A percentile compares a stretch with the other conserved stretches of the same genome.
Evolutionary conservation across 2,113 vertebrate species (phyloP).

Genomic region (Tyto alba): DNA sequence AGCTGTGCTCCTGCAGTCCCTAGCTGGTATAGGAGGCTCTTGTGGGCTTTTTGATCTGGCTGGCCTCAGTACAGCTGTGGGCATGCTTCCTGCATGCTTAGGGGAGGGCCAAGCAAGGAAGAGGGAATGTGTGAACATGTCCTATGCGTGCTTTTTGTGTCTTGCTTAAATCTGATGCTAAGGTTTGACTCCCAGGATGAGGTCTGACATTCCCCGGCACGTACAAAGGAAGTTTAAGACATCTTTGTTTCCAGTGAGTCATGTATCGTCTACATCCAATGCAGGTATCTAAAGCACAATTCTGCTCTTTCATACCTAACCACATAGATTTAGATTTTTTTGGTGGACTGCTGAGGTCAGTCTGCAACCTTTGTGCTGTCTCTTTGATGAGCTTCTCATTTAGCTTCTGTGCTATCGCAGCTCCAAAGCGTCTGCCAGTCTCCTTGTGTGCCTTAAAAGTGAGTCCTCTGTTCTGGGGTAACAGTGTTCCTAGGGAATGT

Average conservation of each 20-base stretch:
- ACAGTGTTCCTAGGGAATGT: not conserved
- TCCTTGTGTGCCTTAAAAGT: not conserved
- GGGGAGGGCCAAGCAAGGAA: not conserved
- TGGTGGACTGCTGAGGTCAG: not conserved
- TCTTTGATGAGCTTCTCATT: not conserved
- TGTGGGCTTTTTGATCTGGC: not conserved
- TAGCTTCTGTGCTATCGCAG: not conserved
- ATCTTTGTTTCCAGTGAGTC: not conserved
- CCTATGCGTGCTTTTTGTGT: not conserved
- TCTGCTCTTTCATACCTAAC: not conserved
- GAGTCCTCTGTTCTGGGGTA: not conserved
- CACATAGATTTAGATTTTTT: not conserved
- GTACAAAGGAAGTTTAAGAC: not conserved
- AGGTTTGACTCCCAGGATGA: not conserved
- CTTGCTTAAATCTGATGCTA: not conserved
- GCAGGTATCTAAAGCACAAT: not conserved
- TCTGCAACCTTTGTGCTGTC: not conserved
- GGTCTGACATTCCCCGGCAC: not conserved
- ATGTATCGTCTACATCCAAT: fast-evolving
- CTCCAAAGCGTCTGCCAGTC: not conserved
- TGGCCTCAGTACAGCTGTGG: not conserved
- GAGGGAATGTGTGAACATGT: not conserved
- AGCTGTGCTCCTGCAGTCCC: not conserved
- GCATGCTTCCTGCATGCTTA: not conserved
- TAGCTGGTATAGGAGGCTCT: not conserved